A percentile compares a stretch with the other conserved stretches of the same genome.
Conservation (phyloP, 2,113 vertebrate genomes). For the Upupa epops region DNA sequence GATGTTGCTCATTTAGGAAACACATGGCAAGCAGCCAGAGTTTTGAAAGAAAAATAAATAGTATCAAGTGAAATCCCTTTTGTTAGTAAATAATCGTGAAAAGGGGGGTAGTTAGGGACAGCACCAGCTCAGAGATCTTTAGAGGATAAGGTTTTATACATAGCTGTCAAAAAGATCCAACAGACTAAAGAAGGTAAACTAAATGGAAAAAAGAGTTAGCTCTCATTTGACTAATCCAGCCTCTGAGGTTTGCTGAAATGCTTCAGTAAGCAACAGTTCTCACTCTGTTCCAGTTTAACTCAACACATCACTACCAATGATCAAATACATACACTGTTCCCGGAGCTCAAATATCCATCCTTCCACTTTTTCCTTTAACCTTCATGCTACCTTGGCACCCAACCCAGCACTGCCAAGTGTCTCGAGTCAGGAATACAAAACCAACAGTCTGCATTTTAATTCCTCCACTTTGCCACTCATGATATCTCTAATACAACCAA, state of each 20-base stretch:
- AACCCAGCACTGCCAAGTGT: background rate
- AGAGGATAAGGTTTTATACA: background rate
- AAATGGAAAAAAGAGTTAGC: background rate
- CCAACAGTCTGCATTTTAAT: background rate
- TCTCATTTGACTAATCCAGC: background rate
- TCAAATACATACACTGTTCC: background rate
- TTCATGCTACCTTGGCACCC: background rate
- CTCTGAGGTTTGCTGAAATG: background rate
- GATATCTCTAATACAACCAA: fast-evolving
- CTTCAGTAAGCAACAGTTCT: background rate
- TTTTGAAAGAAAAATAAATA: background rate
- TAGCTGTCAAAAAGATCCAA: background rate
- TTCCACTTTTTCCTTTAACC: background rate
- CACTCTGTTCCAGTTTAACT: background rate
- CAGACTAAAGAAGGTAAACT: background rate
- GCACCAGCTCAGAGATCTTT: background rate
- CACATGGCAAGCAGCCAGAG: background rate
- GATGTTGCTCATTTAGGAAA: background rate
- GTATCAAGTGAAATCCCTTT: background rate
- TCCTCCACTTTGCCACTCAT: background rate
- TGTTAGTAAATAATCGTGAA: background rate
- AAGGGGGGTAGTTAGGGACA: background rate
- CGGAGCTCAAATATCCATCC: background rate
- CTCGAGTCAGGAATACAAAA: background rate
- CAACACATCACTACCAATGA: background rate